Conservation (phyloP, 2,888 invertebrate species). For the Timema podura region DNA sequence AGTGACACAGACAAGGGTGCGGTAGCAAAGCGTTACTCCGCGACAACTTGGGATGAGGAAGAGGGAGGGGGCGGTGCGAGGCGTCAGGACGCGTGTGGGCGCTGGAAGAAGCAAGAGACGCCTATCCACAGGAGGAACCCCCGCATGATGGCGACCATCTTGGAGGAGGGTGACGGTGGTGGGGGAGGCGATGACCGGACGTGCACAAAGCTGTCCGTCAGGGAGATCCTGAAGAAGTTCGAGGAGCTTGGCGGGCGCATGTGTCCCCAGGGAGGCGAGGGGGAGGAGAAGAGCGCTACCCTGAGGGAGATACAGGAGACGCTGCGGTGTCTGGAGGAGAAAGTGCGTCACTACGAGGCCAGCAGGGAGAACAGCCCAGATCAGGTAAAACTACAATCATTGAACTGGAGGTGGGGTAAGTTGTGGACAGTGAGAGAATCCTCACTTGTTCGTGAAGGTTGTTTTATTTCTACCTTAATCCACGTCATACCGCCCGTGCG, state of each 20-base stretch:
- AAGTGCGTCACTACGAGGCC: slow-evolving; percentile 38
- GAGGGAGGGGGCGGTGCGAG: neutral
- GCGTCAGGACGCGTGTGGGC: neutral
- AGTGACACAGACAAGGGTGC: slow-evolving; percentile 17
- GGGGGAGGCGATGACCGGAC: slow-evolving; percentile 42
- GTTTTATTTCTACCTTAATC: too few species aligned
- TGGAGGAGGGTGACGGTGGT: slow-evolving; percentile 67
- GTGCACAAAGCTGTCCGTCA: slow-evolving; percentile 65
- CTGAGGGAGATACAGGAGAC: slow-evolving; percentile 46
- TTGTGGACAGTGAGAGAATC: too few species aligned
- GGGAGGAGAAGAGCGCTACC: slow-evolving; percentile 43
- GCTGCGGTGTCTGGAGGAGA: slow-evolving; percentile 46
- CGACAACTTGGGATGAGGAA: neutral
- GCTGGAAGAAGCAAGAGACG: slow-evolving; percentile 13
- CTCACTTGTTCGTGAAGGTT: too few species aligned
- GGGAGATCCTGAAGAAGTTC: slow-evolving; percentile 76
- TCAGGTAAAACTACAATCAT: too few species aligned
- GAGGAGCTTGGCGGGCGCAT: slow-evolving; percentile 56
- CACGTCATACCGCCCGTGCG: too few species aligned
- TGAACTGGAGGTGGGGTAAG: too few species aligned
- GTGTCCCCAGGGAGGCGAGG: slow-evolving; percentile 34
- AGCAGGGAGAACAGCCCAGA: too few species aligned
- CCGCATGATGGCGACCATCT: slow-evolving; percentile 68
- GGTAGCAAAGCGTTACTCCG: slow-evolving; percentile 15
- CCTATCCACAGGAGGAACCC: neutral